Evolutionary conservation across 2,888 invertebrate genomes (phyloP), one percentile per base, ranked within the genome.

Genomic region (Aspidiotus rigidus): DNA sequence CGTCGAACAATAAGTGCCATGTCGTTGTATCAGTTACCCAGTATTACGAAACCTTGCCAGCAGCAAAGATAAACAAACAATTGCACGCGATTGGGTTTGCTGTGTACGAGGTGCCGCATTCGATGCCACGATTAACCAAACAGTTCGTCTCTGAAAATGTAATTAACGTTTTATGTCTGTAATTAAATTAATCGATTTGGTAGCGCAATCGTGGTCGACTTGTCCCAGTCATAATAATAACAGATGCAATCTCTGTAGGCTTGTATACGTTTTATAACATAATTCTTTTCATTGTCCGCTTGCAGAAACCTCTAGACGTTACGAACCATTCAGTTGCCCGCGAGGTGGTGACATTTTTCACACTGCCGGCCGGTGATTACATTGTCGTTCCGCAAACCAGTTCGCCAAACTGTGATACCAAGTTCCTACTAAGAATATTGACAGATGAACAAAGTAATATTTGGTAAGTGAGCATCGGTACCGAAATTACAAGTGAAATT

Each of bases 361-460:
- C 86, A 64, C 80, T 89, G 75, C 86, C 87, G 61, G 83, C 87
- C 10, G 89, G 88, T 5, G 85, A 86, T 76, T 89, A 88, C 77
- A 83, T 88, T 69, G 85, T 87, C 69, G 84, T 89, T 73, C 86
- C 88, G 71, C 86, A 86, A 79, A 85, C 87, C 70, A 84, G 85
- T 73, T 81, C 83, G 71, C 83, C 86, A 69, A 84, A 86, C 79
- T 80, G 84, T 72, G 86, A 86, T 76, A 86, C 85, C 71, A 84
- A 84, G 78, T 89, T 88, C 79, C 80, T 88, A 71, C 80, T 89
- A 73, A 80, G 87, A 74, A 84, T 88, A 73, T 81, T 87, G 73
- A 87, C 87, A 13, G 87, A 88, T 78, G 85, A 85, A 76, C 86
- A 85, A 77, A 84, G 85, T 74, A 85, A 85, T 78, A 86, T 88